Evolutionary conservation across 2,113 vertebrate genomes (phyloP), one percentile per base, ranked within the genome.

Genomic region (Mus pahari): DNA sequence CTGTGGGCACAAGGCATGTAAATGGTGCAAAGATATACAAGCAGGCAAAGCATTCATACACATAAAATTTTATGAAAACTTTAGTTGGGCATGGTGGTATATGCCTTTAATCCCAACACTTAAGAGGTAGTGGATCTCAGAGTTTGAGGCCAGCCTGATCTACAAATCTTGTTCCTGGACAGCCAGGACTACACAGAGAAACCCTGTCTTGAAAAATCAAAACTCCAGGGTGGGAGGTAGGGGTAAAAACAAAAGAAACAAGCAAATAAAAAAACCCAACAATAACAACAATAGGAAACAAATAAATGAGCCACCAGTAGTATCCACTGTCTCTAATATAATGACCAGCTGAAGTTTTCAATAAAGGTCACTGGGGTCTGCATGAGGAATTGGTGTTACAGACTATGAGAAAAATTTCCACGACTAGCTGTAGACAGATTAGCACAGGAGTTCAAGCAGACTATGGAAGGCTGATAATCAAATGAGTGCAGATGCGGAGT

Each of bases 331-430:
- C 14, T 17, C 14, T 22, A 88, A 89, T 66, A 66, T 36, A 73
- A 3, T 55, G 75, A 89, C 82, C 36, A 74, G 39, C 55, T 78
- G 70, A 24, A 83, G 55, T 45, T 75, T 20, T 82, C 94, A 86
- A 94, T 50, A 91, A 89, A 97, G 66, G 79, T 82, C 33, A 45
- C 16, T 77, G 4, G 79, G 19, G 36, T 75, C 55, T 84, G 53
- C 9, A 22, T 79, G 50, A 74, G 13, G 79, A 96, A 89, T 17
- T 75, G 16, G 42, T 79, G 7, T 70, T 66, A 70, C 12, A 39
- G 82, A 86, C 70, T 82, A 9, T 89, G 50, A 81, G 64, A 86
- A 81, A 75, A 93, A 22, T 48, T 91, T 92, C 42, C 66, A n/a
- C 24, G 83, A 26, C 60, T 82, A 82, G 62, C 86, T 91, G 73